Percentiles rank a stretch among this genome's conserved stretches.
These are phyloP conservation scores for Halcyon chelicuti DNA, from an alignment of 2,797 vertebrate species.

Conservation along the genomic window DNA sequence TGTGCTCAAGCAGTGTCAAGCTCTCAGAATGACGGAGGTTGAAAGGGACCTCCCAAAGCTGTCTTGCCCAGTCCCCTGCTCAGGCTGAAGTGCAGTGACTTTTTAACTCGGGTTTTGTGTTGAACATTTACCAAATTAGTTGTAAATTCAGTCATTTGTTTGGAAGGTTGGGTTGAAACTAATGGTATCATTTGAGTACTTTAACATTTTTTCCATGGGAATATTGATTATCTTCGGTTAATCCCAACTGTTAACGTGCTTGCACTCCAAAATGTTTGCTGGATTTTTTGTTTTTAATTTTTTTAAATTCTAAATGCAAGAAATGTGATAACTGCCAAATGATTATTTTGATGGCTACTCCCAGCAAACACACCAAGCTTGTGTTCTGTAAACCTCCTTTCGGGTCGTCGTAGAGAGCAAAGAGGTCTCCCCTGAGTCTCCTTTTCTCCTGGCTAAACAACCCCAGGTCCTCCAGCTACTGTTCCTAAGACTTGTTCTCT, in stretches of 20 bases:
- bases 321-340: neutral
- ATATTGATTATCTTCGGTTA: neutral
- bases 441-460: neutral
- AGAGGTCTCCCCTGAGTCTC: neutral
- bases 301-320: neutral
- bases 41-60: neutral
- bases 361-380: neutral
- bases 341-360: neutral
- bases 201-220: neutral
- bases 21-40: accelerated
- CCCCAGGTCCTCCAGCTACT: neutral
- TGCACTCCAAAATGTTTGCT: neutral
- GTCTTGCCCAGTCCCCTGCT: neutral
- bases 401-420: neutral
- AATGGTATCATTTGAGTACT: neutral
- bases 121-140: too few species aligned
- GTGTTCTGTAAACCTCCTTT: neutral
- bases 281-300: neutral
- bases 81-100: neutral
- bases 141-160: neutral
- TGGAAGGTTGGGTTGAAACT: neutral
- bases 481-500: neutral
- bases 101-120: neutral
- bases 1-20: neutral
- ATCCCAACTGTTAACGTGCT: neutral